Evolutionary conservation across 2,888 invertebrate species (phyloP), one percentile per base, ranked within the genome.

Genomic region (Cenopis cana): DNA sequence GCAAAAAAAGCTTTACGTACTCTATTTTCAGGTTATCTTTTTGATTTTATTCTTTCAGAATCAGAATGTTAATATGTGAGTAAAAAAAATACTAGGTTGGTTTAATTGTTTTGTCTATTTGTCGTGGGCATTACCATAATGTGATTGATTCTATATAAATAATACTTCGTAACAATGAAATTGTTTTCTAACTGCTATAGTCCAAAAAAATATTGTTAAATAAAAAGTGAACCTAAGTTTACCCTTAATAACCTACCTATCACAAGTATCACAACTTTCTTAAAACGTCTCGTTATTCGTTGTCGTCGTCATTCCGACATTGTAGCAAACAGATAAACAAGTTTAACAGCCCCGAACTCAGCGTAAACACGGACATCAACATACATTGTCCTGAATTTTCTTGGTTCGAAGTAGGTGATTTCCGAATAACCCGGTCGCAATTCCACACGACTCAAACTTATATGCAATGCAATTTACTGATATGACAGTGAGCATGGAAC

Each of bases 241-340:
- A 8, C 33, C 33, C 33, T 33, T 33, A 33, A n/a, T 50, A n/a
- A 46, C n/a, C 8, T 41, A 59, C 62, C 52, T 52, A 65, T 65
- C 59, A 38, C 65, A 46, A 69, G 41, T 52, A 65, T 65, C 59
- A 38, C 65, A 46, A 69, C 64, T 70, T 55, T 41, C 65, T 60
- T 36, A 54, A 70, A 66, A 66, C 17, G 66, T 60, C 49, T 54
- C 66, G 49, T 50, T 46, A 70, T 64, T 57, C 60, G 46, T 52
- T 52, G 55, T 66, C 66, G 66, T 61, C 66, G 66, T 60, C 46
- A 61, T 49, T 54, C 46, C 70, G 60, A 71, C 71, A 71, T 66
- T 71, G 71, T 61, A 66, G 52, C 69, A 64, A 65, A 69, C 69
- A 69, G 66, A 71, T 67, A 71, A 71, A 71, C 66, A 67, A 65